Evolutionary conservation across 1,140 invertebrate species (phyloP).

Genomic region (Pachypsylla venusta): DNA sequence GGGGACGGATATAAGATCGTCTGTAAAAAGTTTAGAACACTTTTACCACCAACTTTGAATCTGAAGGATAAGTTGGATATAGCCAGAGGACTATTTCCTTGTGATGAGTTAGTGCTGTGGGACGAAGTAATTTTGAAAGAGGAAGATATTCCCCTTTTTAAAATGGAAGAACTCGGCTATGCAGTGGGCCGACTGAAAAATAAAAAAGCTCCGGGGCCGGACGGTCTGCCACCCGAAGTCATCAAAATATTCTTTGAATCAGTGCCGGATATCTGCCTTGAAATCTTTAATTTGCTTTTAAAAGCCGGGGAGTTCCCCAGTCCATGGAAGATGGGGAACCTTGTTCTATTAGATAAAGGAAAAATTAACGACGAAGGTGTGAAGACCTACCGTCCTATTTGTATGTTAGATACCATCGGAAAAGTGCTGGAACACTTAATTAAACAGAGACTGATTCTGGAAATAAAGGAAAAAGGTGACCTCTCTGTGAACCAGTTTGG

Average conservation of each 20-base stretch:
- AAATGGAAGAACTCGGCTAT: background rate
- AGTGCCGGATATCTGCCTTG: background rate
- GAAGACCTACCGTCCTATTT: background rate
- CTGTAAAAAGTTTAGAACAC: background rate
- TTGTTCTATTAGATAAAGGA: background rate
- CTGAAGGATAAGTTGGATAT: background rate
- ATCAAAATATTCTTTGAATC: background rate
- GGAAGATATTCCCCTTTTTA: background rate
- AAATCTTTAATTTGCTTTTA: background rate
- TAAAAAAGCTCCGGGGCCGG: background rate
- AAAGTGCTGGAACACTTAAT: background rate
- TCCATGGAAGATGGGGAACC: background rate
- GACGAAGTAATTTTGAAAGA: background rate
- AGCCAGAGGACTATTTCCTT: background rate
- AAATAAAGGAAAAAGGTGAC: background rate
- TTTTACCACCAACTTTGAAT: no score
- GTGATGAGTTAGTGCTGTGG: background rate
- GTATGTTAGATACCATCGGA: background rate
- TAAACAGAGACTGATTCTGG: background rate
- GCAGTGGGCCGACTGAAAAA: background rate
- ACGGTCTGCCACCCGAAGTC: background rate
- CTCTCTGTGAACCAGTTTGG: background rate
- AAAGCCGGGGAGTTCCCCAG: background rate
- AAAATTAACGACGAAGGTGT: background rate
- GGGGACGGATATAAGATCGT: background rate